Conservation (phyloP, 2,797 vertebrate species). For the Aeoliscus strigatus region DNA sequence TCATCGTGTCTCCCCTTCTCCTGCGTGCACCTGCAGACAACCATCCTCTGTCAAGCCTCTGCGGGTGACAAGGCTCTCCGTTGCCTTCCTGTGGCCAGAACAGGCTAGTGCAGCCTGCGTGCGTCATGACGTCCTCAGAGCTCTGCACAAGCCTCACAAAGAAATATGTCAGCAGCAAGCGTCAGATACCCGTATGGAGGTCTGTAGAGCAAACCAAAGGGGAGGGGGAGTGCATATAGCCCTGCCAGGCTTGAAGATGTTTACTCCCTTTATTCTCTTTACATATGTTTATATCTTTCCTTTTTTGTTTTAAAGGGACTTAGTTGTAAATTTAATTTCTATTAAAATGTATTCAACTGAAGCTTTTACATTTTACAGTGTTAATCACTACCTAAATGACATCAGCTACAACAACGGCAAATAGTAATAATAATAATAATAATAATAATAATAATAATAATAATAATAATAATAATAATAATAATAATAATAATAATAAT, state of each 20-base stretch:
- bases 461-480: no score
- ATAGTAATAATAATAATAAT: no score
- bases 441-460: no score
- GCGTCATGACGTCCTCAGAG: conserved; percentile 22
- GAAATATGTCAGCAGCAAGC: conserved; percentile 20
- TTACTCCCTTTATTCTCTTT: not conserved
- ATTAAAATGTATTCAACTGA: no score
- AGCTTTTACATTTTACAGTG: no score
- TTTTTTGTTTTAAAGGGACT: no score
- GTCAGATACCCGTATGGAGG: conserved; percentile 64
- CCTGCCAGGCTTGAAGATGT: not conserved
- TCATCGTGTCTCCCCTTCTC: conserved; percentile 3
- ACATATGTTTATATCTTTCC: no score
- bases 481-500: no score
- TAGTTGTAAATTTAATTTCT: no score
- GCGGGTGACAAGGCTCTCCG: conserved; percentile 57
- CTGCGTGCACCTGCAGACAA: conserved; percentile 24
- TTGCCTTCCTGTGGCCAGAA: conserved; percentile 76
- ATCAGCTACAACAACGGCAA: no score
- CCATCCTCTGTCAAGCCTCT: conserved; percentile 20
- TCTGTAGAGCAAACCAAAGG: conserved; percentile 49
- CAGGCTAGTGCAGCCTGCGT: conserved; percentile 55
- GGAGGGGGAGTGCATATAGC: conserved; percentile 37
- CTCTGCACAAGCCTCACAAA: conserved; percentile 6
- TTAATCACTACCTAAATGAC: no score